Base-by-base conservation (phyloP, 2,797 vertebrate species). In the Falco novaeseelandiae region DNA sequence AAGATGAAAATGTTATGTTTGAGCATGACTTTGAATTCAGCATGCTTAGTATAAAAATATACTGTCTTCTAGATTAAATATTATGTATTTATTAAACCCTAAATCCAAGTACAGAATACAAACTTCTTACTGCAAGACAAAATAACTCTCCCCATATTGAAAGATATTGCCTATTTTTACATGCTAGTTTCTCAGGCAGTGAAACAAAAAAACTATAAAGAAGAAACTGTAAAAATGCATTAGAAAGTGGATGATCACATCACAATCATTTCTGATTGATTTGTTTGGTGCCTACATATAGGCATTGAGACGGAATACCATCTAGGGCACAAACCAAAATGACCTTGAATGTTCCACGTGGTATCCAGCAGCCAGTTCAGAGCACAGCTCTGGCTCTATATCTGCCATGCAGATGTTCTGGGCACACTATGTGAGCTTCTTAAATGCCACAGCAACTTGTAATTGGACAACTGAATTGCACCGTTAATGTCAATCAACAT, bases 391-490 rank as follows among this genome's bases (percentile, higher is more conserved):
- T 78, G 2, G 0, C 27, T 51, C 57, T 34, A 12, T 55, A 54
- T 84, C 66, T 84, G 70, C 83, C 44, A 30, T 0, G 0, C 1
- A 3, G 65, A 49, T 20, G 81, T 89, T 87, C 77, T 58, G 54
- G 89, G 55, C 59, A 46, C 4, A 3, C 6, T 72, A 76, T 58
- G 63, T 44, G 44, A 44, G 44, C 81, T 93, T 72, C 81, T 74
- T n/a, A 91, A 95, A 92, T 86, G 66, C 89, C 89, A 93, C 58
- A 79, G 73, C 51, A 83, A 36, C 69, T 83, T 71, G 85, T 40
- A 83, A 7, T 3, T 54, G 58, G 70, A 67, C 81, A 84, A 87
- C 17, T 8, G 26, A 94, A 55, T 59, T 71, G 76, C 59, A 49
- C 69, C 55, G 70, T 27, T 70, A 62, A 42, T 34, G 59, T 87